These are phyloP conservation scores for Ibycter americanus DNA, from an alignment of 2,797 vertebrate species.

Conservation along the genomic window DNA sequence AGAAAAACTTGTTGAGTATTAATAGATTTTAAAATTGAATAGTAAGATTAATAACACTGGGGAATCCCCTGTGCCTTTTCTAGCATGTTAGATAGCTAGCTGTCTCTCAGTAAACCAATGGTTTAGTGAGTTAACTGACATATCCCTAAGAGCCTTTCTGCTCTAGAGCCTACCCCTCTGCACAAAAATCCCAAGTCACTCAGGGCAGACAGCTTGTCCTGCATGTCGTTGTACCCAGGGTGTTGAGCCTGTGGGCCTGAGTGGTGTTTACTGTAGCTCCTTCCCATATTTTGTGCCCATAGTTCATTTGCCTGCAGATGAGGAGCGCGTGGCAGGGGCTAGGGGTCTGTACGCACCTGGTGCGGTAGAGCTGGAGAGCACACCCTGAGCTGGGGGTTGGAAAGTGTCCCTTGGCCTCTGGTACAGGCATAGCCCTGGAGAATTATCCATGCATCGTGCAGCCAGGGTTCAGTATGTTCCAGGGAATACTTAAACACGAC, in stretches of 20 bases:
- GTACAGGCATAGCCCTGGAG: neutral
- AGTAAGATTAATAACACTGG: neutral
- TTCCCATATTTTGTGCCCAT: neutral
- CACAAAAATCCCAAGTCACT: neutral
- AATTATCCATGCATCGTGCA: neutral
- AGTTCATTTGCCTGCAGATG: neutral
- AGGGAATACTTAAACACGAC: neutral
- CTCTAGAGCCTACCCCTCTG: neutral
- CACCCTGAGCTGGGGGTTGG: fast-evolving
- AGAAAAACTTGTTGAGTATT: neutral
- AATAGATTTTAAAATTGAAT: neutral
- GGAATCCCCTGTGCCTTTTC: neutral
- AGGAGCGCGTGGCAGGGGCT: neutral
- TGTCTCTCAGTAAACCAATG: neutral
- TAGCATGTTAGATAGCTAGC: neutral
- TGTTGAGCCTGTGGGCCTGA: neutral
- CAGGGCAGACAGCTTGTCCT: neutral
- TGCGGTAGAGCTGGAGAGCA: neutral
- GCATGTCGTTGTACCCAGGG: neutral
- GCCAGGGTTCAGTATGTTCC: slow-evolving; percentile 21
- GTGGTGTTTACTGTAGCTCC: neutral
- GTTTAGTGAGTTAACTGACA: neutral
- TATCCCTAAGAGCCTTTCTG: neutral
- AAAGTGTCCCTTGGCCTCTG: neutral
- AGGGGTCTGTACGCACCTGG: fast-evolving